These are phyloP conservation scores for Hestina assimilis DNA, from an alignment of 1,140 invertebrate species.

Conservation along the genomic window DNA sequence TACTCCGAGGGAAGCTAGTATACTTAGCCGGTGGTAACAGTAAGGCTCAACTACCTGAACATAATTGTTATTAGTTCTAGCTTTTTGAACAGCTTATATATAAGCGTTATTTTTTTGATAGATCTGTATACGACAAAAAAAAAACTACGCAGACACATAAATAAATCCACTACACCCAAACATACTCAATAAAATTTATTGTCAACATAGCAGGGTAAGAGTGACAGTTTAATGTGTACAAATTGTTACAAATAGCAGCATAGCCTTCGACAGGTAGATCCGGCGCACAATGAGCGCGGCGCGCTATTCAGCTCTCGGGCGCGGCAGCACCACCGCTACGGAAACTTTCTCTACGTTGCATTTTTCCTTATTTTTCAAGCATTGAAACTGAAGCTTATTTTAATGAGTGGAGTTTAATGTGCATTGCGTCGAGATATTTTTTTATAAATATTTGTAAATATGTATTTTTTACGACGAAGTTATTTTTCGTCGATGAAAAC, in stretches of 20 bases:
- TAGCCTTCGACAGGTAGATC: slow-evolving; percentile 18
- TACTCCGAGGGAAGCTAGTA: no score
- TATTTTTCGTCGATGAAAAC: no score
- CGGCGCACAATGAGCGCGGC: slow-evolving; percentile 14
- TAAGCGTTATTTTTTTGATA: no score
- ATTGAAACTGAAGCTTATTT: slow-evolving; percentile 20
- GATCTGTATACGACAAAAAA: no score
- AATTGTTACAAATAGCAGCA: slow-evolving; percentile 30
- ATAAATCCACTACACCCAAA: not conserved
- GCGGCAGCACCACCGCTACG: slow-evolving; percentile 5
- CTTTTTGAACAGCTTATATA: no score
- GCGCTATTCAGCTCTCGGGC: slow-evolving; percentile 26
- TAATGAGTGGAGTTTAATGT: slow-evolving; percentile 5
- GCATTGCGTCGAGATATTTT: slow-evolving; percentile 4
- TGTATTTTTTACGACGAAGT: no score
- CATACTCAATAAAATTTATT: slow-evolving; percentile 13
- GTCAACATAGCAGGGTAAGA: not conserved
- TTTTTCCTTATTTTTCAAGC: slow-evolving; percentile 25
- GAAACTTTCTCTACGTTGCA: slow-evolving; percentile 18
- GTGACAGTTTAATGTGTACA: slow-evolving; percentile 22
- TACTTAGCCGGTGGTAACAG: no score
- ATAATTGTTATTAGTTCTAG: no score
- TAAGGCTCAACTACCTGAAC: no score
- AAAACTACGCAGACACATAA: not conserved
- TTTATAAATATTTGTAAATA: not conserved